phyloP scores from a whole-genome alignment of 2,797 vertebrate genomes.

The Holocentrus rufus region DNA sequence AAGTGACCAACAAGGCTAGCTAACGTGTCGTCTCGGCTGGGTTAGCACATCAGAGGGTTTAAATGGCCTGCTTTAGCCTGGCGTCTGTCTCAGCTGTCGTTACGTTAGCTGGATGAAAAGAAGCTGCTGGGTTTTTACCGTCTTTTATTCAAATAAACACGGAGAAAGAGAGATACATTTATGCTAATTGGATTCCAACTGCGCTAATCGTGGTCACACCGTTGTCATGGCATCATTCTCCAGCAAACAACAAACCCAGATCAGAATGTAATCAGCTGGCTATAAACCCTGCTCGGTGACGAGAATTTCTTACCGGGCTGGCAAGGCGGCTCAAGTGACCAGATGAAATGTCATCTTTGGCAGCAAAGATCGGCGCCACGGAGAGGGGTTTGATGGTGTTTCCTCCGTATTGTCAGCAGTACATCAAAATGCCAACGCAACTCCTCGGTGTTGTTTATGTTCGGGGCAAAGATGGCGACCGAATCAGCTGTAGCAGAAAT shows the following conservation, averaged over 20 bases:
- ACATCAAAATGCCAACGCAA: conserved; percentile 22
- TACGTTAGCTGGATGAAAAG: not conserved
- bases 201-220: conserved; percentile 44
- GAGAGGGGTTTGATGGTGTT: conserved; percentile 1
- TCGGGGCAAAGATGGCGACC: conserved; percentile 78
- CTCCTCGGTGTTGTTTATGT: conserved; percentile 76
- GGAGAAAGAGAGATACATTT: not conserved
- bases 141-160: not conserved
- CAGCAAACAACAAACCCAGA: conserved; percentile 34
- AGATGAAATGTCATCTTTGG: conserved; percentile 38
- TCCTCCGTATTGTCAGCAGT: not conserved
- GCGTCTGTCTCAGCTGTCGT: not conserved
- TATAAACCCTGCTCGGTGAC: conserved; percentile 2
- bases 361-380: not conserved
- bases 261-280: conserved; percentile 34
- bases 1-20: too few species aligned
- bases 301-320: conserved; percentile 54
- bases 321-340: conserved; percentile 56
- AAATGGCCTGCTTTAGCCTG: conserved; percentile 17
- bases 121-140: not conserved
- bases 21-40: not conserved
- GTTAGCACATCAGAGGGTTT: not conserved
- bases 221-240: conserved; percentile 77
- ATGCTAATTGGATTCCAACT: not conserved
- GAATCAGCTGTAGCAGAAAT: conserved; percentile 74